These are phyloP conservation scores for Aethina tumida DNA, from an alignment of 1,140 invertebrate genomes.

Conservation along the genomic window DNA sequence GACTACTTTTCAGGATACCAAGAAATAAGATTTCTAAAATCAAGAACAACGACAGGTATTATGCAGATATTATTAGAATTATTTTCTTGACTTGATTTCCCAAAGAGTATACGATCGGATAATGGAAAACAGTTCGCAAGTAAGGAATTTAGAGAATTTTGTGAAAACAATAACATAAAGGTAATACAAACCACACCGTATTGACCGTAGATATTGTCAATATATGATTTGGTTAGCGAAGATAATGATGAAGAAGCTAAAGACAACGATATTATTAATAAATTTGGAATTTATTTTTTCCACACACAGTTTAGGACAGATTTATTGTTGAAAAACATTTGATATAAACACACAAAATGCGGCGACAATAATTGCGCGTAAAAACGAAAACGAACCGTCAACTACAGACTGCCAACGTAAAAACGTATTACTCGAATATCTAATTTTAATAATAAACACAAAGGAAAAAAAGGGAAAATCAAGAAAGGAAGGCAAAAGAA, in stretches of 20 bases:
- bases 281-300: too few species aligned
- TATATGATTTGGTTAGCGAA: slow-evolving; percentile 8
- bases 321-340: too few species aligned
- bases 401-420: too few species aligned
- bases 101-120: slow-evolving; percentile 20
- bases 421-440: too few species aligned
- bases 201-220: slow-evolving; percentile 26
- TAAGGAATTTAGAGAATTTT: slow-evolving; percentile 22
- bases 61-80: slow-evolving; percentile 12
- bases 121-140: slow-evolving; percentile 24
- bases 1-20: too few species aligned
- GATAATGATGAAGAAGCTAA: slow-evolving; percentile 13
- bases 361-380: too few species aligned
- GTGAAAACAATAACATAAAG: slow-evolving; percentile 13
- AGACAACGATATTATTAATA: slow-evolving; percentile 17
- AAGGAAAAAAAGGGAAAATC: slow-evolving; percentile 20
- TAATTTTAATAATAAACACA: too few species aligned
- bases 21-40: too few species aligned
- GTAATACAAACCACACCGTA: slow-evolving; percentile 17
- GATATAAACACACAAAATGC: too few species aligned
- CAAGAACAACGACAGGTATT: neutral
- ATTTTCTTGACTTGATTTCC: slow-evolving; percentile 14
- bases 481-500: slow-evolving; percentile 11
- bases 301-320: too few species aligned
- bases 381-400: too few species aligned